Percentiles rank a stretch among this genome's conserved stretches.
phyloP scores from a whole-genome alignment of 2,113 vertebrate genomes.

The Ochotona princeps region DNA sequence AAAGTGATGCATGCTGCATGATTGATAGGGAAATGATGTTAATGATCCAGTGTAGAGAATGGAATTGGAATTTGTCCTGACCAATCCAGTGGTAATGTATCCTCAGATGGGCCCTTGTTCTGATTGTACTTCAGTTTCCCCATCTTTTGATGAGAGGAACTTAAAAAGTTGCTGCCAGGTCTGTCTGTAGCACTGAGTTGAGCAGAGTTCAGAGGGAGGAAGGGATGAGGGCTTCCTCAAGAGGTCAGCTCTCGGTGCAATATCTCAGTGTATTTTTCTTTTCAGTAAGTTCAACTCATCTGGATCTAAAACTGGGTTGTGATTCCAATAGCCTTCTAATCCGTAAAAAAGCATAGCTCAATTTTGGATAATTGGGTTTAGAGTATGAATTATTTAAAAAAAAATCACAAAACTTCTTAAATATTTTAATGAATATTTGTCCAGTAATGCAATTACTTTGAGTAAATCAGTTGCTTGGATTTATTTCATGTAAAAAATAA shows the following conservation, averaged over 20 bases:
- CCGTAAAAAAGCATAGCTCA: not conserved
- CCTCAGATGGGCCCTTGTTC: not conserved
- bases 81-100: rapidly evolving
- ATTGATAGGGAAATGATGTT: not conserved
- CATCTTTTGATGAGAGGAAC: not conserved
- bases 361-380: not conserved
- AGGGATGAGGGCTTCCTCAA: not conserved
- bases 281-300: not conserved
- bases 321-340: not conserved
- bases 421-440: slow-evolving; percentile 66
- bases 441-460: slow-evolving; percentile 74
- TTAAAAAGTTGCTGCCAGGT: not conserved
- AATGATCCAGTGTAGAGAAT: not conserved
- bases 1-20: not conserved
- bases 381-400: not conserved
- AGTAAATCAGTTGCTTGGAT: slow-evolving; percentile 65
- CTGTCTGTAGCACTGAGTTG: not conserved
- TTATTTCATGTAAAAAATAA: slow-evolving; percentile 56
- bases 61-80: not conserved
- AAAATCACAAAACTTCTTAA: slow-evolving; percentile 59
- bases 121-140: not conserved
- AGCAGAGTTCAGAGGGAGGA: rapidly evolving
- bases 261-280: not conserved
- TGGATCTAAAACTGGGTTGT: not conserved
- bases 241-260: not conserved